Evolutionary conservation across 2,888 invertebrate genomes (phyloP).

Genomic region (Euproctis similis): DNA sequence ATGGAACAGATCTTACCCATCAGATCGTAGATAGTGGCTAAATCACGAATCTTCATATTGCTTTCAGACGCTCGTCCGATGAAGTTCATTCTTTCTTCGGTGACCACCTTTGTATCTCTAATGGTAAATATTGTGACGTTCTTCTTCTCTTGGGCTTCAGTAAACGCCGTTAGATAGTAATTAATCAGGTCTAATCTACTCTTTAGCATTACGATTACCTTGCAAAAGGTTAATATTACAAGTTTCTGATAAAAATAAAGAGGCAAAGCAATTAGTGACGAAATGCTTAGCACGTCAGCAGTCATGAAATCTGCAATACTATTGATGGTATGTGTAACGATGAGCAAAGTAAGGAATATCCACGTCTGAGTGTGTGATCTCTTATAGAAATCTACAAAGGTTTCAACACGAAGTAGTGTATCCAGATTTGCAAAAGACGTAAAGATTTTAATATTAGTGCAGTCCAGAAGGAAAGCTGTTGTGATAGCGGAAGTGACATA

Average conservation of each 20-base stretch:
- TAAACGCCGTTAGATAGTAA: slow-evolving; percentile 31
- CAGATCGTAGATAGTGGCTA: slow-evolving; percentile 36
- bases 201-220: slow-evolving; percentile 33
- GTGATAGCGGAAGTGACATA: slow-evolving; percentile 26
- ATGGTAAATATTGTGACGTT: slow-evolving; percentile 27
- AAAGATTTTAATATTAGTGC: slow-evolving; percentile 28
- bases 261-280: slow-evolving; percentile 16
- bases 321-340: slow-evolving; percentile 18
- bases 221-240: slow-evolving; percentile 37
- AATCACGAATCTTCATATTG: slow-evolving; percentile 36
- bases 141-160: slow-evolving; percentile 25
- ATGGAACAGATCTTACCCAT: slow-evolving; percentile 37
- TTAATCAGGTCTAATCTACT: slow-evolving; percentile 36
- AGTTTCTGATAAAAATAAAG: slow-evolving; percentile 36
- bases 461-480: slow-evolving; percentile 26
- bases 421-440: slow-evolving; percentile 32
- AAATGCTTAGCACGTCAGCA: slow-evolving; percentile 7
- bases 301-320: slow-evolving; percentile 19
- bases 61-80: slow-evolving; percentile 27
- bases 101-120: slow-evolving; percentile 16
- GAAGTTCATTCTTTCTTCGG: slow-evolving; percentile 23
- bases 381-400: slow-evolving; percentile 26
- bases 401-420: slow-evolving; percentile 23
- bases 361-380: slow-evolving; percentile 20
- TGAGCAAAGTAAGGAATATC: slow-evolving; percentile 16